Conservation (phyloP, 2,113 vertebrate genomes). For the Mustela nigripes region DNA sequence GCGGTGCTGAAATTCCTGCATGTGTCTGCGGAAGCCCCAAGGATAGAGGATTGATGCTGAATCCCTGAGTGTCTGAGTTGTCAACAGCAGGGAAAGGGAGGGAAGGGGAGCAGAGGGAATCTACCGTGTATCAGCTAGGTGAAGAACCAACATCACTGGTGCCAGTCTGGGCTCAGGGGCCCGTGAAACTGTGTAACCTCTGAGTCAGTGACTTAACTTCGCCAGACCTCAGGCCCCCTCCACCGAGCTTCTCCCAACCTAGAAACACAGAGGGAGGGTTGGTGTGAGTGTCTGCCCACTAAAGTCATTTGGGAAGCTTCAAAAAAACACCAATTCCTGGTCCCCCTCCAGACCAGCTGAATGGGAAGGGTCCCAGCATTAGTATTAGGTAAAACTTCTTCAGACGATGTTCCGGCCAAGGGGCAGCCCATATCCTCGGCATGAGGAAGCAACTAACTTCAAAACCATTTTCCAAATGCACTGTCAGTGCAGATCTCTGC, state of each 20-base stretch:
- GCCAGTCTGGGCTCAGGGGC: not conserved
- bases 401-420: not conserved
- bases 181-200: not conserved
- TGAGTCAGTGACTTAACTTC: not conserved
- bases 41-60: not conserved
- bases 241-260: not conserved
- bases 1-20: not conserved
- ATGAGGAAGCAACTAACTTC: fast-evolving
- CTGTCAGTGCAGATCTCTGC: fast-evolving
- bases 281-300: not conserved
- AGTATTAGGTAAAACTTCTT: not conserved
- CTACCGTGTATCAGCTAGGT: fast-evolving
- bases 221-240: not conserved
- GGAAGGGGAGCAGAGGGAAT: not conserved
- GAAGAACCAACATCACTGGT: no score
- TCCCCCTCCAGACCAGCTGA: not conserved
- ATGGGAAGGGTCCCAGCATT: not conserved
- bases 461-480: not conserved
- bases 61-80: no score
- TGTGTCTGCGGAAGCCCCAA: not conserved
- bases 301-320: not conserved
- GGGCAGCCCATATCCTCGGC: not conserved
- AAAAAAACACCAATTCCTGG: not conserved
- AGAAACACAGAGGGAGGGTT: not conserved
- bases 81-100: not conserved